Percentiles rank a stretch among this genome's conserved stretches.
Evolutionary conservation across 2,888 invertebrate genomes (phyloP).

Genomic region (Zaprionus bogoriensis): DNA sequence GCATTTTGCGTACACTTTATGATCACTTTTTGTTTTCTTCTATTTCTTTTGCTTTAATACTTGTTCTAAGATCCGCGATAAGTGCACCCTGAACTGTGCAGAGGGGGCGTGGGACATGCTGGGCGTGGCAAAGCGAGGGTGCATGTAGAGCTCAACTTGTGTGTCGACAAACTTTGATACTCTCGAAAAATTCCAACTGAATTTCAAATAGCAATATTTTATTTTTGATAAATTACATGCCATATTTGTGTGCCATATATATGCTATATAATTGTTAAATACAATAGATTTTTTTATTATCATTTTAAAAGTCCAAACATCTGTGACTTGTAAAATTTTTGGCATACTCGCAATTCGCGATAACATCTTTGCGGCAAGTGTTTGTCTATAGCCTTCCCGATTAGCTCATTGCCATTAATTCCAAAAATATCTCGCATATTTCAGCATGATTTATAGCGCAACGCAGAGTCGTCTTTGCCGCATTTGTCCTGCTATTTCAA

Average conservation of each 20-base stretch:
- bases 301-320: too few relatives aligned
- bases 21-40: constrained; percentile 24
- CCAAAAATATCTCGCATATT: not conserved
- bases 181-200: too few relatives aligned
- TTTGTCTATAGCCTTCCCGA: not conserved
- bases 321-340: too few relatives aligned
- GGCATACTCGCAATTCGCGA: too few relatives aligned
- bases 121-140: not conserved
- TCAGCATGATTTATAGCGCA: constrained; percentile 13
- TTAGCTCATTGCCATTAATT: not conserved
- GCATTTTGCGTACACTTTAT: constrained; percentile 65
- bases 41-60: constrained; percentile 16
- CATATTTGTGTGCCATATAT: too few relatives aligned
- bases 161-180: too few relatives aligned
- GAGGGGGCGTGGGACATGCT: not conserved
- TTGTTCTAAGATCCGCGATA: constrained; percentile 55
- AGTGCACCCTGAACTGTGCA: constrained; percentile 26
- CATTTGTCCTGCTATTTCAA: not conserved
- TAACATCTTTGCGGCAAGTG: not conserved
- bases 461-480: constrained; percentile 17
- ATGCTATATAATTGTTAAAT: too few relatives aligned
- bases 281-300: too few relatives aligned
- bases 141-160: not conserved
- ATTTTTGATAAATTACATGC: too few relatives aligned
- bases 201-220: too few relatives aligned